Evolutionary conservation across 2,888 invertebrate species (phyloP).

Genomic region (Monochamus alternatus): DNA sequence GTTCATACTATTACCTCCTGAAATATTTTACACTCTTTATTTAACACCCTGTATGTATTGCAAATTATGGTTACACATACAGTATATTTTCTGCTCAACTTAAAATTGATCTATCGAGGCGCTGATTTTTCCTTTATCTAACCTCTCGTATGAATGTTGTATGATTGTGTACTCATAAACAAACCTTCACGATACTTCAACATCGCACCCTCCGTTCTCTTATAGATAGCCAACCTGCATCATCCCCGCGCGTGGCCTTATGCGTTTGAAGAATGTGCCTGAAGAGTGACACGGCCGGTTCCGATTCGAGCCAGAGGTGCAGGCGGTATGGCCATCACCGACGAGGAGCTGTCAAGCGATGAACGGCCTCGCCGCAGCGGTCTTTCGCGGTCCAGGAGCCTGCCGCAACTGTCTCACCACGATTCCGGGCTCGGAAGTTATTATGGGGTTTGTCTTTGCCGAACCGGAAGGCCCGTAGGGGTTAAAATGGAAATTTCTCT

Average conservation of each 20-base stretch:
- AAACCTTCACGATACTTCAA: neutral
- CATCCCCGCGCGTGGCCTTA: slow-evolving; percentile 42
- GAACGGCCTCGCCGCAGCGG: slow-evolving; percentile 65
- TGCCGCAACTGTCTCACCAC: slow-evolving; percentile 77
- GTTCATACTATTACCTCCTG: too few species aligned
- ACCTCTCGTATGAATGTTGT: slow-evolving; percentile 1
- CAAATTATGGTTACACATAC: too few species aligned
- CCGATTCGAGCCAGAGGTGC: slow-evolving; percentile 50
- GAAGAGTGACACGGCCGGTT: slow-evolving; percentile 53
- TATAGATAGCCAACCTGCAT: slow-evolving; percentile 22
- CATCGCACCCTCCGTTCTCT: slow-evolving; percentile 8
- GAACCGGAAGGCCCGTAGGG: too few species aligned
- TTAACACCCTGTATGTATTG: too few species aligned
- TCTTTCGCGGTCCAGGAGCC: slow-evolving; percentile 79
- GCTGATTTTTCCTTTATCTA: neutral
- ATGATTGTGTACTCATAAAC: neutral
- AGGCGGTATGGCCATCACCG: slow-evolving; percentile 65
- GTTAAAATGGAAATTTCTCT: slow-evolving; percentile 1
- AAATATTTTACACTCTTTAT: too few species aligned
- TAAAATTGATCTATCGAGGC: too few species aligned
- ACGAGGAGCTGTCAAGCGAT: slow-evolving; percentile 68
- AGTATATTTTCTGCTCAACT: too few species aligned
- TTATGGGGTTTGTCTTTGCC: slow-evolving; percentile 65
- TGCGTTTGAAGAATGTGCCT: slow-evolving; percentile 59
- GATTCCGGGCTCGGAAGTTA: slow-evolving; percentile 73